Evolutionary conservation across 2,113 vertebrate genomes (phyloP).

Genomic region (Myrmophylax atrothorax): DNA sequence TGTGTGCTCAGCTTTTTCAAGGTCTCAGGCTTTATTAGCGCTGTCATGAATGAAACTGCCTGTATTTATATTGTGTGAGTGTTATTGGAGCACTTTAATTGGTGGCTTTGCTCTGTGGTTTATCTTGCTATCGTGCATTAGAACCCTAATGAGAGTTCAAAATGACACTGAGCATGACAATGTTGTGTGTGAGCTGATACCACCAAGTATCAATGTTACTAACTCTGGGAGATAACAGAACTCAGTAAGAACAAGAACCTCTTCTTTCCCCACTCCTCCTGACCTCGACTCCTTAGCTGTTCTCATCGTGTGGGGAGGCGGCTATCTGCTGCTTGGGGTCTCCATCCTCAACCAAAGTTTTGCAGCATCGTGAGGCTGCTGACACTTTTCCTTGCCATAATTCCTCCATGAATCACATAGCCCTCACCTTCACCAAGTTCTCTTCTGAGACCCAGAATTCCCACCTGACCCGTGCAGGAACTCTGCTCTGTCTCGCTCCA

Average conservation of each 20-base stretch:
- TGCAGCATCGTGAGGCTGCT: background rate
- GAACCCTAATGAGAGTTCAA: background rate
- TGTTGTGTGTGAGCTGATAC: background rate
- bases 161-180: background rate
- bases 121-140: background rate
- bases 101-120: background rate
- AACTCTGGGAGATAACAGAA: background rate
- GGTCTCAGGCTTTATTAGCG: conserved; percentile 3
- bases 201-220: background rate
- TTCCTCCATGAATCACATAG: background rate
- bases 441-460: background rate
- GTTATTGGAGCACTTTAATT: background rate
- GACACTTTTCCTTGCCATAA: background rate
- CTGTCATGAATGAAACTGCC: background rate
- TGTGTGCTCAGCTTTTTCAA: background rate
- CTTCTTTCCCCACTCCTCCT: background rate
- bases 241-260: background rate
- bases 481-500: fast-evolving
- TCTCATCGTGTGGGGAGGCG: background rate
- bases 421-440: background rate
- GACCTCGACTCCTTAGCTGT: background rate
- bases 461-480: background rate
- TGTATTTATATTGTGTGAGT: background rate
- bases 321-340: background rate
- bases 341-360: background rate